Base-by-base conservation (phyloP, 2,797 vertebrate species). In the Loriculus beryllinus region DNA sequence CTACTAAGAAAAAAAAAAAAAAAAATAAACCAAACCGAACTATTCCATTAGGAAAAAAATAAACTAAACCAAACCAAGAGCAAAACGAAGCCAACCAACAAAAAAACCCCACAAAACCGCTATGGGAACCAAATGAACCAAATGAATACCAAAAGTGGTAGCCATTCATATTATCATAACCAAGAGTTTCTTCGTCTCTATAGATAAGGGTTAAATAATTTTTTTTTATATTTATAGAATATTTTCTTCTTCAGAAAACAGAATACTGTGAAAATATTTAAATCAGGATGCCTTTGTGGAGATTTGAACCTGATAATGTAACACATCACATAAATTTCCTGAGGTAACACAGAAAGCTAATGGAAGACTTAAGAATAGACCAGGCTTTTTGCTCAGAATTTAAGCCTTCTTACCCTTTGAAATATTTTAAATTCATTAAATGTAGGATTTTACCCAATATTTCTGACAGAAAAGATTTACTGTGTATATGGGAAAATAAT, bases 81-180 rank as follows among this genome's bases (percentile, higher is more conserved):
- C 45, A 19, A 45, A 26, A 2, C 4, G 57, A 49, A 40, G 20
- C 4, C 10, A 40, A 65, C 14, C 21, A 56, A 49, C 4, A 9
- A 37, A 5, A 6, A 5, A 7, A 8, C 1, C 2, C 2, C 13
- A 6, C 3, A 15, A 63, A 84, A 71, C 15, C 35, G 3, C 22
- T 54, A 3, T 26, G 18, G 59, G 12, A 80, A 74, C 2, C 59
- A 59, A 83, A n/a, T n/a, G n/a, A n/a, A n/a, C n/a, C n/a, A n/a
- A n/a, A n/a, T n/a, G n/a, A 59, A 9, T 6, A 51, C 5, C 1
- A 51, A 72, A 56, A 63, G 6, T 42, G 1, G 2, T 40, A 64
- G 22, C 20, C 4, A 48, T 65, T 70, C 19, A 14, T 31, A 42
- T 3, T 29, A 39, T 65, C 43, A 57, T 65, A 33, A 7, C 6